Percentiles rank a stretch among this genome's conserved stretches.
These are phyloP conservation scores for Chionomys nivalis DNA, from an alignment of 2,113 vertebrate genomes.

Conservation along the genomic window DNA sequence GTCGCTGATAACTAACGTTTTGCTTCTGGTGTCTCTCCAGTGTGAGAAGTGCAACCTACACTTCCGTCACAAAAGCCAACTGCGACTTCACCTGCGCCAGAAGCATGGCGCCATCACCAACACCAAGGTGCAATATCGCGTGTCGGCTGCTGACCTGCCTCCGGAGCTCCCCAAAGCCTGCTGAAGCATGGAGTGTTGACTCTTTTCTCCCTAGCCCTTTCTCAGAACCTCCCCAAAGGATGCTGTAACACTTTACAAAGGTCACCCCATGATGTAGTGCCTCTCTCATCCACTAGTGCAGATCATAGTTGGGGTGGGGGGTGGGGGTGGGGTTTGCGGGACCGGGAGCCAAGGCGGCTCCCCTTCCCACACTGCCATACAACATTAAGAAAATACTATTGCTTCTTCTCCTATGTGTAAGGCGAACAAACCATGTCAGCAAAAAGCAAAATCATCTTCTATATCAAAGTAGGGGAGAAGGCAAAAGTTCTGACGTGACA, in stretches of 20 bases:
- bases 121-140: slow-evolving; percentile 98
- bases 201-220: slow-evolving; percentile 29
- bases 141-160: slow-evolving; percentile 90
- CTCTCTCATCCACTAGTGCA: slow-evolving; percentile 84
- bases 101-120: slow-evolving; percentile 99
- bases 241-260: slow-evolving; percentile 84
- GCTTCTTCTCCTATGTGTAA: slow-evolving; percentile 86
- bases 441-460: slow-evolving; percentile 83
- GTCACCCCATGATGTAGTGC: slow-evolving; percentile 86
- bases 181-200: slow-evolving; percentile 84
- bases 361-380: slow-evolving; percentile 82
- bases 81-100: slow-evolving; percentile 96
- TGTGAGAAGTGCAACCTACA: slow-evolving; percentile 99
- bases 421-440: slow-evolving; percentile 73
- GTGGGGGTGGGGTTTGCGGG: slow-evolving; percentile 67
- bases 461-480: slow-evolving; percentile 84
- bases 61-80: slow-evolving; percentile 99
- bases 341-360: slow-evolving; percentile 68
- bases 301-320: slow-evolving; percentile 70
- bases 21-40: slow-evolving; percentile 81
- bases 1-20: neutral
- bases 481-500: slow-evolving; percentile 85
- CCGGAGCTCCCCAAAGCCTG: slow-evolving; percentile 94
- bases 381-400: slow-evolving; percentile 82
- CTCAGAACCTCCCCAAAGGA: slow-evolving; percentile 83